These are phyloP conservation scores for Troides helena DNA, from an alignment of 2,888 invertebrate species.

Conservation along the genomic window DNA sequence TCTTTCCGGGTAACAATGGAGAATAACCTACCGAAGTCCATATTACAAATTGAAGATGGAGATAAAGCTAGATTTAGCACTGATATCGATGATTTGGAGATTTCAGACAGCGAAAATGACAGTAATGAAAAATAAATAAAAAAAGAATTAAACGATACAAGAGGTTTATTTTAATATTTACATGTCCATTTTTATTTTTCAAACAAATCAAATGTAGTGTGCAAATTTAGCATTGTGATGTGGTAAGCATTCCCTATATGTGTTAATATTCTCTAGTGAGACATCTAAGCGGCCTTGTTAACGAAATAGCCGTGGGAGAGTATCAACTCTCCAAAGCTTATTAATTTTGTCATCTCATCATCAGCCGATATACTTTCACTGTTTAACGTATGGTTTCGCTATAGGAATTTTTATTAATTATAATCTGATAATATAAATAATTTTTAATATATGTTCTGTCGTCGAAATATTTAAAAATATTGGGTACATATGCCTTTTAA, in stretches of 20 bases:
- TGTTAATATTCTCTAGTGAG: neutral
- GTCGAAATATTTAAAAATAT: no score
- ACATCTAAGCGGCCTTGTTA: neutral
- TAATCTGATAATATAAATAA: no score
- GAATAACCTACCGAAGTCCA: slow-evolving; percentile 76
- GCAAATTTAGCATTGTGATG: neutral
- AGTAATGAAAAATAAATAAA: slow-evolving; percentile 22
- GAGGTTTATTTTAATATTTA: slow-evolving; percentile 24
- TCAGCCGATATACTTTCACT: no score
- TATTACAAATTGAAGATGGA: slow-evolving; percentile 57
- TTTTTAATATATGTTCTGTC: no score
- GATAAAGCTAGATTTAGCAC: slow-evolving; percentile 49
- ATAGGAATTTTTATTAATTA: no score
- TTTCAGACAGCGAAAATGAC: slow-evolving; percentile 48
- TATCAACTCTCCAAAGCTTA: no score
- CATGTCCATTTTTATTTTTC: slow-evolving; percentile 5
- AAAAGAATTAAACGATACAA: slow-evolving; percentile 5
- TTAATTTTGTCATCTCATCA: no score
- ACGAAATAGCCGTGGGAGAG: no score
- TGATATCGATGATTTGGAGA: slow-evolving; percentile 59
- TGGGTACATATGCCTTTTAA: no score
- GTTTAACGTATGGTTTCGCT: no score
- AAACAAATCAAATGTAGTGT: neutral
- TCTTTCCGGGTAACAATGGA: slow-evolving; percentile 84
- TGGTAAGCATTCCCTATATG: neutral